Evolutionary conservation across 2,113 vertebrate genomes (phyloP), one percentile per base, ranked within the genome.

Genomic region (Semnornis frantzii): DNA sequence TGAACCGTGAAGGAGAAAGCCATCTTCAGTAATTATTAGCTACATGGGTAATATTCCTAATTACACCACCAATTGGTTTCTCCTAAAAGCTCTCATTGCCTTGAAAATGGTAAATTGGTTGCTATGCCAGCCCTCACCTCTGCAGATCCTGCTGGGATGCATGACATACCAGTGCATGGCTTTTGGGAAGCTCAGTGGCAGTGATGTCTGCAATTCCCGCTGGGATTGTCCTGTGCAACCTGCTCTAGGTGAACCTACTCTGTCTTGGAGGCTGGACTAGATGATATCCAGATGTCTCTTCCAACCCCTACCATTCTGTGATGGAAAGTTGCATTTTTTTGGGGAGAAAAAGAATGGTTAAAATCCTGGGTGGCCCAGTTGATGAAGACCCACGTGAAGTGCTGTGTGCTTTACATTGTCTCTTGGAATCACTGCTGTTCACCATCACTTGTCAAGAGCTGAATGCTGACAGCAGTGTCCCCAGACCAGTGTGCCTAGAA

Each of bases 1-100:
- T 57, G 69, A 85, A 31, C 90, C 87, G 84, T 89, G 90, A 95
- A 95, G 72, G 76, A 84, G 87, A 93, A 37, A 75, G 73, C 21
- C 76, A 34, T 87, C 65, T 89, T 55, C 6, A 10, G 5, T 74
- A 89, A 90, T 93, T 83, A 89, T 83, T 87, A 77, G 78, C 62
- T 76, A 55, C 16, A 42, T 1, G 7, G 75, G 50, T 85, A 74
- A 90, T 80, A 58, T 70, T 96, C 80, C 54, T 93, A 93, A 93
- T 95, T 83, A 84, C 3, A 44, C 24, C 9, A 48, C 42, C 42
- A 20, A 62, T 8, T 63, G 87, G 81, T 85, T 94, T 82, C 50
- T 72, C 69, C 86, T 84, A 24, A 63, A 92, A 93, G 69, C 66
- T 79, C 57, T 82, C 42, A 16, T 55, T 1, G 5, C 63, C 8